phyloP scores from a whole-genome alignment of 2,888 invertebrate species.

The Strigamia crassipes region DNA sequence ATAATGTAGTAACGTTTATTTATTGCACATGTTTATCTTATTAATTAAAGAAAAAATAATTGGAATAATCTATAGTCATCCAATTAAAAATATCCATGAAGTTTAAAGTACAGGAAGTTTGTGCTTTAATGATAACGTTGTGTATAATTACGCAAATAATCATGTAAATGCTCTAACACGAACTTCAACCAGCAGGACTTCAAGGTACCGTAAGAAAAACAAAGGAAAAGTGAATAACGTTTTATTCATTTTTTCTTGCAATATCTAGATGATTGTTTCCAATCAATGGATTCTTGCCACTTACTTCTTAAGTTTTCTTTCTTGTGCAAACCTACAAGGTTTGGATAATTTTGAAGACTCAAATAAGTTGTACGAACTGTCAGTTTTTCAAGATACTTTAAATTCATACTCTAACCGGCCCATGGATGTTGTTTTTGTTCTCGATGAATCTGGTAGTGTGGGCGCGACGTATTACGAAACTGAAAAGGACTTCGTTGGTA shows the following conservation, averaged over 20 bases:
- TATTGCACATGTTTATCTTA: too few species aligned
- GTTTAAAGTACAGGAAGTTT: neutral
- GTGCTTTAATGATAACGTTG: neutral
- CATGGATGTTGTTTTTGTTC: neutral
- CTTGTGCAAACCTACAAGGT: neutral
- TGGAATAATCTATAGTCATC: neutral
- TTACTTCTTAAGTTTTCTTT: neutral
- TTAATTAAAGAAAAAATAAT: too few species aligned
- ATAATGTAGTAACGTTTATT: too few species aligned
- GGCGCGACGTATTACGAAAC: neutral
- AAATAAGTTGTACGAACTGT: neutral
- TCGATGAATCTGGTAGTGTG: constrained; percentile 23
- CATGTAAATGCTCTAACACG: neutral
- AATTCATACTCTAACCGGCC: neutral
- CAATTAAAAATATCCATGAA: neutral
- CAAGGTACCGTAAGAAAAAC: neutral
- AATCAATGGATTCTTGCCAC: too few species aligned
- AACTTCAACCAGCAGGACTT: neutral
- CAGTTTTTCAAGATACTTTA: neutral
- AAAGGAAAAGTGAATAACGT: too few species aligned
- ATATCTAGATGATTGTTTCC: too few species aligned
- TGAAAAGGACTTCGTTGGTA: neutral
- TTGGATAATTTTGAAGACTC: neutral
- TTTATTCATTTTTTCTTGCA: too few species aligned
- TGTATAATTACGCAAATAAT: neutral